Conservation (phyloP, 2,888 invertebrate genomes). For the Leptodirus hochenwartii region DNA sequence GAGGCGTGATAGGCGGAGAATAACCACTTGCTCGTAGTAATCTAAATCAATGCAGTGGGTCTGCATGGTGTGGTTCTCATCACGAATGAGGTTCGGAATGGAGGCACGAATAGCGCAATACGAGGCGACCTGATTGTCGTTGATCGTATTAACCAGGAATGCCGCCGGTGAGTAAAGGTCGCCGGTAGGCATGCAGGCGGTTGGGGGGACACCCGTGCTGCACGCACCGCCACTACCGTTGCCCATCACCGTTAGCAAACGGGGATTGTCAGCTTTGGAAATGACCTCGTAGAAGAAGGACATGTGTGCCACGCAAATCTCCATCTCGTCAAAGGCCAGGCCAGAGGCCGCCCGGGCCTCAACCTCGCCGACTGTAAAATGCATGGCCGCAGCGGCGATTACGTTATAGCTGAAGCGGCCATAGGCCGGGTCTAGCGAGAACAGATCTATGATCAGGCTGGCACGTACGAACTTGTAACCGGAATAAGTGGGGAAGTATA, state of each 20-base stretch:
- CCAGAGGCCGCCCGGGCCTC: slow-evolving; percentile 54
- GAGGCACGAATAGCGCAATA: slow-evolving; percentile 30
- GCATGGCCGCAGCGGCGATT: slow-evolving; percentile 80
- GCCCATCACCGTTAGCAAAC: slow-evolving; percentile 33
- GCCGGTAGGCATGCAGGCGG: too few species aligned
- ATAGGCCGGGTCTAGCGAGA: slow-evolving; percentile 71
- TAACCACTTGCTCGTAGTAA: slow-evolving; percentile 40
- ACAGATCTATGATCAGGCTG: slow-evolving; percentile 76
- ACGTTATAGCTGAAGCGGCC: slow-evolving; percentile 69
- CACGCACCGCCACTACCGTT: too few species aligned
- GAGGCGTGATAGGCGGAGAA: slow-evolving; percentile 21
- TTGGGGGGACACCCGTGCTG: too few species aligned
- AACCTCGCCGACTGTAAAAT: slow-evolving; percentile 61
- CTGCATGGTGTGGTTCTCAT: slow-evolving; percentile 60
- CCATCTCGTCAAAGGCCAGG: slow-evolving; percentile 55
- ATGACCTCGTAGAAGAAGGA: slow-evolving; percentile 38
- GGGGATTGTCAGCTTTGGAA: slow-evolving; percentile 35
- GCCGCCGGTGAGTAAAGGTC: too few species aligned
- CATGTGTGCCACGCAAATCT: slow-evolving; percentile 69
- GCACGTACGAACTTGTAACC: slow-evolving; percentile 69
- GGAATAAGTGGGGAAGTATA: slow-evolving; percentile 81
- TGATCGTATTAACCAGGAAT: too few species aligned
- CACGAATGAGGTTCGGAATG: slow-evolving; percentile 48
- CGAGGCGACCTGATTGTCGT: slow-evolving; percentile 10
- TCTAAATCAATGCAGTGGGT: slow-evolving; percentile 68